Evolutionary conservation across 2,888 invertebrate genomes (phyloP), one percentile per base, ranked within the genome.

Genomic region (Cybosia mesomella): DNA sequence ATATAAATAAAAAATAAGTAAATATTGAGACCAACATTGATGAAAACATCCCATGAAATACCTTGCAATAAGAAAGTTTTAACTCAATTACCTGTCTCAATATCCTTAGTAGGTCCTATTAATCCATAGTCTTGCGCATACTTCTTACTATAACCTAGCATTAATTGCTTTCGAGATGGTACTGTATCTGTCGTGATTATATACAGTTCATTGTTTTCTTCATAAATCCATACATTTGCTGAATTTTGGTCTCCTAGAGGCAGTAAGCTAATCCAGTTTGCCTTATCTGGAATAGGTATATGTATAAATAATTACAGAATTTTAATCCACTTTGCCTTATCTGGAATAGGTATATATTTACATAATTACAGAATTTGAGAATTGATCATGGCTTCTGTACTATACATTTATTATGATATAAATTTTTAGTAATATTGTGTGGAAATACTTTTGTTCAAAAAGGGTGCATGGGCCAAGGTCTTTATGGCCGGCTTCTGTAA

Each of bases 281-380:
- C 87, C 85, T 91, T 91, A 76, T 92, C 92, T 92, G 76, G 39
- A 79, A 74, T 65, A 66, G 67, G 13, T 43, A 1, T n/a, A 18
- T 43, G 43, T 43, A 43, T 43, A 15, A 18, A 18, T 43, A 43
- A 39, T 39, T 39, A 39, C 1, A 39, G 15, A 39, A n/a, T n/a
- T n/a, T n/a, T 78, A 39, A 92, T 82, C 92, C 92, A 92, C 72
- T 91, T 92, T 18, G 90, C 87, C 85, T 91, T 91, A 76, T 92
- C 92, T 92, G 76, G 39, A 79, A 74, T 65, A 66, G 67, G 13
- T 43, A 1, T n/a, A 18, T 43, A 18, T 43, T 39, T 39, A 39
- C 1, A 39, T 28, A 28, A 28, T 28, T 28, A 28, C 2, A 28
- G 5, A 28, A 28, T 28, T 28, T 28, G 28, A 28, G 28, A 28